Base-by-base conservation (phyloP, 2,888 invertebrate genomes). In the Baccha elongata region DNA sequence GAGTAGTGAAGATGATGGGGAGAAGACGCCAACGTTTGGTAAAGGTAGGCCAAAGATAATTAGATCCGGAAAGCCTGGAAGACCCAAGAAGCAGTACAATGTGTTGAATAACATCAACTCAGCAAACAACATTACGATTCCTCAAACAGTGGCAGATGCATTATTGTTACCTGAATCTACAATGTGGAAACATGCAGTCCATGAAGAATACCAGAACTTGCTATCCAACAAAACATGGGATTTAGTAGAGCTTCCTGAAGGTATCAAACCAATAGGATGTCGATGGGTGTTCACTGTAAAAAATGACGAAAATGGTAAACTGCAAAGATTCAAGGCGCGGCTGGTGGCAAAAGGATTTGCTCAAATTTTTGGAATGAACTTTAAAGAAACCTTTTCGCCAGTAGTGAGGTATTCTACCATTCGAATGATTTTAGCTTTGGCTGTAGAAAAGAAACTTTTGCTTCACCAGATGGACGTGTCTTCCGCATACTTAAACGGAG, bases 391-490 rank as follows among this genome's bases (percentile, higher is more conserved):
- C 1, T 84, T 85, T 44, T 84, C 84, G 13, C 85, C 83, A 3
- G 85, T 85, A 0, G 75, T 72, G 0, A 52, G 85, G 1, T 80
- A 84, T 35, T 60, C 74, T 0, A 84, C 80, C 7, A 85, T 86
- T 2, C 35, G 85, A 15, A 40, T 84, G 19, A 17, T 86, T 1
- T 65, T 86, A 17, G 86, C 85, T 0, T 26, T 86, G 19, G 83
- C 86, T 0, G 83, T 74, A 1, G 83, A 86, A 52, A 53, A 79
- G n/a, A 58, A 73, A 0, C 32, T 85, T 32, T 40, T 84, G 11
- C 15, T 86, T 0, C 83, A 86, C 13, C 85, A 85, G n/a, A 81
- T 86, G 73, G 84, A 86, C 46, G 79, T 85, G 3, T 75, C 84
- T 1, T 44, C 85, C 0, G 85, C 85, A 2, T 86, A 85, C 40